Conservation (phyloP, 2,113 vertebrate species). For the Aptenodytes forsteri region DNA sequence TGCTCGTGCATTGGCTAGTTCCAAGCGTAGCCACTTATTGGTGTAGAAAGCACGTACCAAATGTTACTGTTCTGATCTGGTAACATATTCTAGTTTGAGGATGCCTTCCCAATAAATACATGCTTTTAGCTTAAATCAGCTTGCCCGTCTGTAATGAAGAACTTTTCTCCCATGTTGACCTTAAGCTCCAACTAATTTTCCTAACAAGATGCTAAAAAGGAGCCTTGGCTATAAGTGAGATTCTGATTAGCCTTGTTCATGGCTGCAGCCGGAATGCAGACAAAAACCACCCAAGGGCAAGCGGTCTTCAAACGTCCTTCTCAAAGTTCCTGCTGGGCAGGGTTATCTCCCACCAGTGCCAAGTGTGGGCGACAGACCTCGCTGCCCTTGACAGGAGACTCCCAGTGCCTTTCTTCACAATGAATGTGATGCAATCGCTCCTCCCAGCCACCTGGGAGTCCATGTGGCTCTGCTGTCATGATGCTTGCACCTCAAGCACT, state of each 20-base stretch:
- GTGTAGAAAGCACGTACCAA: background rate
- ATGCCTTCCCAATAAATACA: background rate
- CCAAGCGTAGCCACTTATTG: accelerated
- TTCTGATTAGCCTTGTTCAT: background rate
- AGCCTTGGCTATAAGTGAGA: background rate
- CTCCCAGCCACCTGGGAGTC: background rate
- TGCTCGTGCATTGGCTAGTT: background rate
- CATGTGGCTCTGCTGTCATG: background rate
- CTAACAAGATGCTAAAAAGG: background rate
- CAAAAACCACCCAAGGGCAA: background rate
- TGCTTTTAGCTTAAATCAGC: background rate
- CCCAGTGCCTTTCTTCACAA: background rate
- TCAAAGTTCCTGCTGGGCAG: background rate
- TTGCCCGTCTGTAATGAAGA: background rate
- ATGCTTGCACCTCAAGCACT: background rate
- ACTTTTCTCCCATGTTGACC: background rate
- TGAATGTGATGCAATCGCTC: accelerated
- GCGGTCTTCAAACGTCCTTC: background rate
- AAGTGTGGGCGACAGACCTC: accelerated
- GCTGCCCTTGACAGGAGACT: background rate
- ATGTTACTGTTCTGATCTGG: background rate
- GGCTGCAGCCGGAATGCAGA: background rate
- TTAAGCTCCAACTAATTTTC: background rate
- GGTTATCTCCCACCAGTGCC: background rate
- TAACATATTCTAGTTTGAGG: background rate